Evolutionary conservation across 1,140 invertebrate species (phyloP), one percentile per base, ranked within the genome.

Genomic region (Orchesella cincta): DNA sequence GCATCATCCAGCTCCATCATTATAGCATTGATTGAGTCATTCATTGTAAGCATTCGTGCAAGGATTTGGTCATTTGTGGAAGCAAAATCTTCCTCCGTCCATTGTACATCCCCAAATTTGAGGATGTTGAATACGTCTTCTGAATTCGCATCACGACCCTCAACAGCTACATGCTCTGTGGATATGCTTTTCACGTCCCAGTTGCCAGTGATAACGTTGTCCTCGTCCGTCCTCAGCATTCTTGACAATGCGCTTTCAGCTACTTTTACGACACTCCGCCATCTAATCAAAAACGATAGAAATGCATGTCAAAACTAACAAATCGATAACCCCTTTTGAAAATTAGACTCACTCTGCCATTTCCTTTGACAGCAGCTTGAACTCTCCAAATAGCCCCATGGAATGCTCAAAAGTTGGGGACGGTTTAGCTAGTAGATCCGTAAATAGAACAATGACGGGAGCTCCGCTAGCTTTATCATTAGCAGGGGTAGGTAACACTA

Each of bases 331-430:
- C n/a, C n/a, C n/a, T n/a, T n/a, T n/a, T n/a, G n/a, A n/a, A n/a
- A n/a, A 46, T 46, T 8, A 46, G 5, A 46, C 18, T 5, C 18
- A 57, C 52, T 5, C 23, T 3, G 8, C 46, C 34, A 80, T 71
- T 23, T 76, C 8, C 20, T 46, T 20, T 36, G 71, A 26, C 33
- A 74, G 36, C 0, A 3, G 5, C 23, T 64, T 72, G 52, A 76
- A 76, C 54, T 71, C 39, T 1, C 46, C n/a, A 46, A 73, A 76
- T 20, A 76, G 18, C n/a, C 51, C 46, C 1, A 39, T 5, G 1
- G 75, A 54, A 26, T 74, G 71, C 8, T 64, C 73, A 28, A 75
- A 74, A 35, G 73, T 18, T 14, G 79, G 79, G 0, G 79, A 80
- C 12, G 23, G 23, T 20, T 29, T 39, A 16, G 77, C 70, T 54